These are phyloP conservation scores for Clarias batrachus DNA, from an alignment of 2,113 vertebrate genomes.

Conservation along the genomic window DNA sequence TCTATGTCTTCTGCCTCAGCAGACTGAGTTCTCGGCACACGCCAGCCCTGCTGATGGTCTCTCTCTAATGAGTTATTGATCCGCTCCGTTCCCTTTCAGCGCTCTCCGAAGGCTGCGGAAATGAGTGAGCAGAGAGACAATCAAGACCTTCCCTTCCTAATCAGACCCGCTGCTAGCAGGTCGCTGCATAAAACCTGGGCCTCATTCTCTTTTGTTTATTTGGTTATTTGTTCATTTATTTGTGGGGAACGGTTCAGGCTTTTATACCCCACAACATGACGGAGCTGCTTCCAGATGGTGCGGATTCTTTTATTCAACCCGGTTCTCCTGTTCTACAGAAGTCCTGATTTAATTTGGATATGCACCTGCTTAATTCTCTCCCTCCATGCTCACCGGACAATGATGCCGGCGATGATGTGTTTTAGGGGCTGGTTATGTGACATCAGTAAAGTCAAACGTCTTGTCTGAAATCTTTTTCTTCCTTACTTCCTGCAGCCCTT, in stretches of 20 bases:
- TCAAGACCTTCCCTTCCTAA: conserved; percentile 55
- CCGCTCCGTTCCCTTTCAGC: conserved; percentile 67
- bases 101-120: conserved; percentile 67
- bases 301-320: conserved; percentile 34
- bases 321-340: conserved; percentile 17
- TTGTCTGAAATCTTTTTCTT: conserved; percentile 28
- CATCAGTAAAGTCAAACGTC: conserved; percentile 18
- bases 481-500: background rate
- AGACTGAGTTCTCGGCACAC: conserved; percentile 60
- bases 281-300: conserved; percentile 35
- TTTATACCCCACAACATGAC: conserved; percentile 38
- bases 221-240: conserved; percentile 29
- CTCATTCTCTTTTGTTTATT: background rate
- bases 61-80: conserved; percentile 75
- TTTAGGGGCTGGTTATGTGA: conserved; percentile 20
- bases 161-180: conserved; percentile 7
- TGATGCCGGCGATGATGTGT: conserved; percentile 30
- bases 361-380: background rate
- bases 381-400: conserved; percentile 4
- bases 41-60: conserved; percentile 60
- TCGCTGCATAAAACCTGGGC: conserved; percentile 1
- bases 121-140: conserved; percentile 62
- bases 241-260: conserved; percentile 17
- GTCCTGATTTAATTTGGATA: conserved; percentile 23
- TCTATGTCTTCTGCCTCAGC: conserved; percentile 56